Base-by-base conservation (phyloP, 2,888 invertebrate genomes). In the Drosophila neonasuta region DNA sequence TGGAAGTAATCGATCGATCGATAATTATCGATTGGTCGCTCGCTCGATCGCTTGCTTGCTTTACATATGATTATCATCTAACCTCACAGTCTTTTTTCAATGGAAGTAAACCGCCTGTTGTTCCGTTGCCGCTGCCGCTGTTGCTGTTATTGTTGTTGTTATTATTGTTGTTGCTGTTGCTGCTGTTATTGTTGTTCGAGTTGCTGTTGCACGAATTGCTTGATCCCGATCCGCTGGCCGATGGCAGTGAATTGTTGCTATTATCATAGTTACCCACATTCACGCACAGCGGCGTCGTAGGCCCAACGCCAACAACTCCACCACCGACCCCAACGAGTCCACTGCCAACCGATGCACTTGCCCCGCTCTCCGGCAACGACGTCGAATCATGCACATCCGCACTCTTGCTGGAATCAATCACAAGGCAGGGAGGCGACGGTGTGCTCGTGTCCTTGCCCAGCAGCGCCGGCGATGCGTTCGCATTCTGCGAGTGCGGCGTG, bases 21-120 rank as follows among this genome's bases (percentile, higher is more conserved):
- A 63, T 56, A 17, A 61, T 17, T 48, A 11, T 41, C 42, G 20
- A 36, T 36, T 36, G 36, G 36, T 36, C 39, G 15, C 39, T 41
- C 39, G 30, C 49, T 51, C 65, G 61, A 66, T 58, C 69, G 61
- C 54, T 70, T 62, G 61, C 54, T 70, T 62, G 56, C 70, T 55
- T 54, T 59, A 66, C 71, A 76, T 81, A 78, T 81, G 80, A 90
- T 90, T 95, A 96, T 96, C 96, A 96, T 94, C 96, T 96, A 93
- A 96, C 96, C 93, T 95, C 95, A 92, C 95, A 95, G 92, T 95
- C 95, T 93, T 95, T 95, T 91, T 94, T 95, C 87, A 94, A 92
- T 89, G 94, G 92, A 89, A 94, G 92, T 87, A 90, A 86, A 74
- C 86, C 81, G 78, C 89, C 80, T 69, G 79, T 72, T 57, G 64